A percentile compares a stretch with the other conserved stretches of the same genome.
phyloP scores from a whole-genome alignment of 2,113 vertebrate species.

The Chrysochloris asiatica region DNA sequence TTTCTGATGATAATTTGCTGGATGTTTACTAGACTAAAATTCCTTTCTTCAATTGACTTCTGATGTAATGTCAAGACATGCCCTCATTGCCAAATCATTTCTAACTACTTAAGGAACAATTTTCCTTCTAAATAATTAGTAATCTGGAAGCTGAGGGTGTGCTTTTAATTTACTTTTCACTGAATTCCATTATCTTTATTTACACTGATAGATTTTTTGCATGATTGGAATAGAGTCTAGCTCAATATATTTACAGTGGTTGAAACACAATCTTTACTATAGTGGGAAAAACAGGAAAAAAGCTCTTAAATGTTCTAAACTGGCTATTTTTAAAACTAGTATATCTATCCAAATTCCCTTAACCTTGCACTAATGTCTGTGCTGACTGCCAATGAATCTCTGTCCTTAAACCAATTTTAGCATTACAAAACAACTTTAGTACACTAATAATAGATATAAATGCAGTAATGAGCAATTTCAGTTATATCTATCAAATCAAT shows the following conservation, averaged over 20 bases:
- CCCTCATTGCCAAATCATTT: conserved; percentile 34
- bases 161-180: conserved; percentile 26
- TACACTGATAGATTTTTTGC: conserved; percentile 29
- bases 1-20: not conserved
- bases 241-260: conserved; percentile 34
- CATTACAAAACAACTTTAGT: conserved; percentile 2
- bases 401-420: conserved; percentile 61
- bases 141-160: conserved; percentile 12
- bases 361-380: not conserved
- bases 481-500: conserved; percentile 27
- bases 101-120: conserved; percentile 12
- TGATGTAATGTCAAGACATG: not conserved
- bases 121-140: conserved; percentile 44
- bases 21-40: not conserved
- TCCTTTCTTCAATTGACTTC: conserved; percentile 4
- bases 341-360: not conserved
- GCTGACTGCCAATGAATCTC: conserved; percentile 1
- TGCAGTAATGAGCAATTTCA: not conserved
- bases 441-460: conserved; percentile 19
- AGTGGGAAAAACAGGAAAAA: conserved; percentile 1
- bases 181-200: conserved; percentile 27
- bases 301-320: not conserved
- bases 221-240: conserved; percentile 14
- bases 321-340: conserved; percentile 27
- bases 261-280: conserved; percentile 7